Conservation (phyloP, 2,888 invertebrate genomes). For the Lepetodrilus schrolli region DNA sequence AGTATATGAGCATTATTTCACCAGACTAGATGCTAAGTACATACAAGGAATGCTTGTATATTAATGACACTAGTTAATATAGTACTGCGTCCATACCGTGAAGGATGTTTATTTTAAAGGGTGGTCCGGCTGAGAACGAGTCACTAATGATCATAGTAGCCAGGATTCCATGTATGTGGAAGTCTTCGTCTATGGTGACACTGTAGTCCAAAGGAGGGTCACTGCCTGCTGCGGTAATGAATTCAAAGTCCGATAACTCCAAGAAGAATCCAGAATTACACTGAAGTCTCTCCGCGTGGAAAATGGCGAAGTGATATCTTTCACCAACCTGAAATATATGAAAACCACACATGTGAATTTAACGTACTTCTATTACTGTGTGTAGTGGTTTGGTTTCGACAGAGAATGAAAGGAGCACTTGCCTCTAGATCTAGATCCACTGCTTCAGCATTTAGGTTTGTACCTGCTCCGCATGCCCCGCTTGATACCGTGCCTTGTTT, state of each 20-base stretch:
- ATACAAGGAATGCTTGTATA: no score
- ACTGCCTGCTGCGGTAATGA: slow-evolving; percentile 46
- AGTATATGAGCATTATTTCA: no score
- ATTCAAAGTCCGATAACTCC: slow-evolving; percentile 54
- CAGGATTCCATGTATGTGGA: slow-evolving; percentile 59
- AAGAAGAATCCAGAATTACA: slow-evolving; percentile 60
- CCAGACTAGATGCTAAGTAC: no score
- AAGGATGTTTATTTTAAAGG: slow-evolving; percentile 42
- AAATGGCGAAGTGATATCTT: slow-evolving; percentile 47
- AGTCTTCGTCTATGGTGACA: slow-evolving; percentile 57
- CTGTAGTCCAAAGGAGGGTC: slow-evolving; percentile 58
- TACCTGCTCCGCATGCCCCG: slow-evolving; percentile 30
- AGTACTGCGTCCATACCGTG: not conserved
- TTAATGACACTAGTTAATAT: no score
- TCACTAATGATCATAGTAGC: slow-evolving; percentile 55
- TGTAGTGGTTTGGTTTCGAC: no score
- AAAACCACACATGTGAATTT: no score
- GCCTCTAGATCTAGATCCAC: slow-evolving; percentile 33
- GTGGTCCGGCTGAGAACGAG: slow-evolving; percentile 58
- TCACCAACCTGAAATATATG: slow-evolving; percentile 1
- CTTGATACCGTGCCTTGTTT: slow-evolving; percentile 34
- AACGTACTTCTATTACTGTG: no score
- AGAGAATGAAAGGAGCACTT: no score
- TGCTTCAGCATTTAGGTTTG: slow-evolving; percentile 1
- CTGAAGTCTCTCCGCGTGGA: slow-evolving; percentile 58